Conservation (phyloP, 2,797 vertebrate species). For the Agapornis canus region DNA sequence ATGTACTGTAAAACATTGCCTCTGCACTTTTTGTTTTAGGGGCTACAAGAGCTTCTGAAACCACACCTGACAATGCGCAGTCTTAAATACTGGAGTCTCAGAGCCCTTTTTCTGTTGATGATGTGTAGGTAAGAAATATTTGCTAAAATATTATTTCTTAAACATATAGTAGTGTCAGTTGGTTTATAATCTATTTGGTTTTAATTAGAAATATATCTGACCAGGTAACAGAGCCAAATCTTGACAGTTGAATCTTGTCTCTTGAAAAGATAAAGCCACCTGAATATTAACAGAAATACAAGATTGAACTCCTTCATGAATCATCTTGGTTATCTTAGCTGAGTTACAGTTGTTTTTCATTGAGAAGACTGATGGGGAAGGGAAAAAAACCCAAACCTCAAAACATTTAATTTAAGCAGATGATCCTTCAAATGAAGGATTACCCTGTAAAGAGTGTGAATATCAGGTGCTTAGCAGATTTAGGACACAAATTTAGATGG, state of each 20-base stretch:
- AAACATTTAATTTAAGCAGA: neutral
- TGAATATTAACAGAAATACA: neutral
- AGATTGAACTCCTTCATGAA: neutral
- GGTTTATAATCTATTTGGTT: neutral
- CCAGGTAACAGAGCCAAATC: neutral
- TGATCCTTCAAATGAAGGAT: neutral
- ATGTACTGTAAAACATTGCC: neutral
- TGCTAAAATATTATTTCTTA: neutral
- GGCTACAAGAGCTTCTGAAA: constrained; percentile 3
- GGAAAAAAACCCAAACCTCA: neutral
- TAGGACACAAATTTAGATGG: neutral
- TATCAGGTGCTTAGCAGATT: neutral
- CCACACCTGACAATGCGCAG: constrained; percentile 19
- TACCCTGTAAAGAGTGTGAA: neutral
- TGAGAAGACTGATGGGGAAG: neutral
- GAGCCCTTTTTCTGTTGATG: constrained; percentile 33
- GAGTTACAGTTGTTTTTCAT: neutral
- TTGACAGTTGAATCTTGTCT: neutral
- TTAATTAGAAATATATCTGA: neutral
- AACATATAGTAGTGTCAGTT: neutral
- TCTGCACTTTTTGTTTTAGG: neutral
- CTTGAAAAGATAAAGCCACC: neutral
- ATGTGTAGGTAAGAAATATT: constrained; percentile 54
- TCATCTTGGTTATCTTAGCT: neutral
- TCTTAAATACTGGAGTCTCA: neutral